Percentiles rank a stretch among this genome's conserved stretches.
These are phyloP conservation scores for Percopsis omiscomaycus DNA, from an alignment of 2,797 vertebrate genomes.

Conservation along the genomic window DNA sequence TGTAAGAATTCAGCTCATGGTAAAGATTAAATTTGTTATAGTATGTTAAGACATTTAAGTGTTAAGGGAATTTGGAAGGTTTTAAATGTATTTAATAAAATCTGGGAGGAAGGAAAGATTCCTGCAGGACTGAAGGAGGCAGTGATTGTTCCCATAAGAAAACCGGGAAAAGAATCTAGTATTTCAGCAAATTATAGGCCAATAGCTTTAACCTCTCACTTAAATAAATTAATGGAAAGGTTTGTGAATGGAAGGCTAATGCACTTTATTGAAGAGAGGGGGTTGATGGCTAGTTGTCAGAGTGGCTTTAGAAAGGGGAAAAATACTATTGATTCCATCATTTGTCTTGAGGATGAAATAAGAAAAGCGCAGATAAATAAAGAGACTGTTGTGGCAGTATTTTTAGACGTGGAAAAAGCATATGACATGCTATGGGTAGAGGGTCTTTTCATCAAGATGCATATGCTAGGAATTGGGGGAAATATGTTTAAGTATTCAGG, in stretches of 20 bases:
- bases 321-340: no score
- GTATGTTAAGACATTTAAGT: neutral
- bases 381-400: no score
- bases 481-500: neutral
- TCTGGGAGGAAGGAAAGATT: neutral
- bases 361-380: no score
- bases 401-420: no score
- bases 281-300: no score
- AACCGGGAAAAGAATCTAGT: neutral
- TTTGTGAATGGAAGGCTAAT: no score
- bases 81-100: neutral
- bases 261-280: no score
- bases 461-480: neutral
- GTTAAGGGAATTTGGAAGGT: neutral
- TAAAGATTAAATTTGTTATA: constrained; percentile 1
- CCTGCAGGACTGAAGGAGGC: neutral
- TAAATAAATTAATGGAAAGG: no score
- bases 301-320: no score
- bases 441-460: neutral
- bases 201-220: neutral
- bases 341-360: no score
- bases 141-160: neutral
- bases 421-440: neutral
- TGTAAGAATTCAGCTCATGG: neutral
- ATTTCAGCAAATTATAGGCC: neutral